These are phyloP conservation scores for Himalopsyche japonica DNA, from an alignment of 2,888 invertebrate species.

Conservation along the genomic window DNA sequence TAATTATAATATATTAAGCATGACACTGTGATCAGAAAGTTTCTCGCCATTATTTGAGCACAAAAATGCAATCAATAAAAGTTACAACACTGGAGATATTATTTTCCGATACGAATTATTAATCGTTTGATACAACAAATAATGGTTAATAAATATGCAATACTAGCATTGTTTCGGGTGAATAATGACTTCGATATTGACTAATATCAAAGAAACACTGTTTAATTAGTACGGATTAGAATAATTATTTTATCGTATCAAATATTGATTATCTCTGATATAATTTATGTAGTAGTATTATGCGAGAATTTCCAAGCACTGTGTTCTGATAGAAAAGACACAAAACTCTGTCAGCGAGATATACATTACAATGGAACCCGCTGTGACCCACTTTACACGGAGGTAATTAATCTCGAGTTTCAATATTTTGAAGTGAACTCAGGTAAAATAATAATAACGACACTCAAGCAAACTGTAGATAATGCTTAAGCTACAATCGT, in stretches of 20 bases:
- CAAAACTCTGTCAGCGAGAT: not conserved
- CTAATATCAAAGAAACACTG: not conserved
- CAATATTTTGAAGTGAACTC: conserved; percentile 1
- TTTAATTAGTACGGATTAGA: not conserved
- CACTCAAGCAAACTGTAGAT: not conserved
- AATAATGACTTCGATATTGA: not conserved
- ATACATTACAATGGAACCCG: not conserved
- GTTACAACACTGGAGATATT: not conserved
- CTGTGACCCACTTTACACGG: conserved; percentile 16
- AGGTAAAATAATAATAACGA: not conserved
- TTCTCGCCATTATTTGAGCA: too few species aligned
- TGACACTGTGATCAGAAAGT: too few species aligned
- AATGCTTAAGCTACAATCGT: not conserved
- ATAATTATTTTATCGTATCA: not conserved
- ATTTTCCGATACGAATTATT: not conserved
- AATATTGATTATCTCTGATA: too few species aligned
- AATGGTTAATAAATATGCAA: not conserved
- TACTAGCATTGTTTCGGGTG: not conserved
- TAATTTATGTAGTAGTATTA: too few species aligned
- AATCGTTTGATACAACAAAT: not conserved
- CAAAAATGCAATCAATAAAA: too few species aligned
- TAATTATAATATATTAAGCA: too few species aligned
- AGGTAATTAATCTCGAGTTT: conserved; percentile 9
- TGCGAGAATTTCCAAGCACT: not conserved
- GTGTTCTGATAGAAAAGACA: not conserved